Base-by-base conservation (phyloP, 2,888 invertebrate genomes). In the Rotaria macrura region DNA sequence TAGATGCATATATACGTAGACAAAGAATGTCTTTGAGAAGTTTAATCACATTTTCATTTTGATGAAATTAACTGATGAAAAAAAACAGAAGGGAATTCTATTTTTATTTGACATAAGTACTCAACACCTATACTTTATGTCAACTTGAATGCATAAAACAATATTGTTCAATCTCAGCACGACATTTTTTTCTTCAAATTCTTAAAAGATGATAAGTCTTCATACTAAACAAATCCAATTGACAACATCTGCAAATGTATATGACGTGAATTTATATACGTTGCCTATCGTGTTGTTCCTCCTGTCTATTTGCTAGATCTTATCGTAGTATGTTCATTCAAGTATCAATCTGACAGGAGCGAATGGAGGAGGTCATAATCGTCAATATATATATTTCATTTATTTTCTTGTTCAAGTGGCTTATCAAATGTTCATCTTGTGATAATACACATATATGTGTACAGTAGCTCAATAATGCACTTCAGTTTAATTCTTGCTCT, bases 331-430 rank as follows among this genome's bases (percentile, higher is more conserved):
- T 65, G 65, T 34, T 65, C 65, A 65, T 65, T 65, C 65, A 65
- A 65, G 65, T 65, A 65, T 65, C 65, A 65, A 65, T 65, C 65
- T 65, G 65, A 65, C 65, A 65, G 34, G 38, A 65, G 38, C 34
- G 65, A 65, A 34, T 34, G 65, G 65, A 65, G 65, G 65, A 65
- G 65, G 65, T 65, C 65, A 65, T 65, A 65, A 65, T 65, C 65
- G 34, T 65, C 65, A 65, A 65, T 79, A 79, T 79, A 79, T 40
- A 25, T 40, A n/a, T 79, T 79, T 43, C 79, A 79, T 43, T 79
- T 43, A 43, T 79, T 43, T 79, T 43, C 79, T 40, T 79, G 79
- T 79, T 79, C 79, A 79, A 79, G 79, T 79, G 79, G 79, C 79
- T 79, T 79, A 79, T 79, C 79, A 43, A 79, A 79, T 43, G n/a